These are phyloP conservation scores for Andrena bucephala DNA, from an alignment of 2,888 invertebrate genomes.

Conservation along the genomic window DNA sequence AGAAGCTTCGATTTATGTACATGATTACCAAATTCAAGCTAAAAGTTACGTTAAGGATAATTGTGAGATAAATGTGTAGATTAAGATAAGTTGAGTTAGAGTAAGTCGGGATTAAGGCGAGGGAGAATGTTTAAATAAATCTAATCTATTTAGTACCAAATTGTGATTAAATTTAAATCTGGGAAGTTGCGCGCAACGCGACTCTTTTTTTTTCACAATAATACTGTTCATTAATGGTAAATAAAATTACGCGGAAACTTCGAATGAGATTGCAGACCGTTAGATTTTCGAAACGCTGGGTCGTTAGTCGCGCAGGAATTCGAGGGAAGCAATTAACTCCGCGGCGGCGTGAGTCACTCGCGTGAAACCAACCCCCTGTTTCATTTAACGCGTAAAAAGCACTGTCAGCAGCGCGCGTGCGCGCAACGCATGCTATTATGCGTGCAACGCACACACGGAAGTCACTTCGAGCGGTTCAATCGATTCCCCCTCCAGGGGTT, in stretches of 20 bases:
- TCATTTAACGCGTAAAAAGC: conserved; percentile 19
- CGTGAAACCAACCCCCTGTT: conserved; percentile 30
- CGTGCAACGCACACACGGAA: conserved; percentile 34
- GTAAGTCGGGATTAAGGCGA: no score
- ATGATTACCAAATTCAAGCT: no score
- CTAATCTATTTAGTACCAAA: no score
- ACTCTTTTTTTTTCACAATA: not conserved
- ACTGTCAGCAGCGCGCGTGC: conserved; percentile 20
- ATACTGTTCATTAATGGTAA: not conserved
- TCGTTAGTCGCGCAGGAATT: conserved; percentile 21
- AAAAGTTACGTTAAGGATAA: no score
- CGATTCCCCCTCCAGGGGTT: conserved; percentile 13
- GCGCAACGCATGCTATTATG: not conserved
- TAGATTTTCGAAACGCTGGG: not conserved
- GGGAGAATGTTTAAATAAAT: no score
- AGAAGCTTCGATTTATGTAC: not conserved
- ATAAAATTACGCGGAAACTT: not conserved
- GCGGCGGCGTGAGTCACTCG: conserved; percentile 25
- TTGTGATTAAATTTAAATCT: no score
- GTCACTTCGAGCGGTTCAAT: conserved; percentile 30
- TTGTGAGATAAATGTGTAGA: no score
- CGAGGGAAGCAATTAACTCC: conserved; percentile 3
- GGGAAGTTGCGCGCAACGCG: no score
- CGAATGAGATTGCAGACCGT: not conserved
- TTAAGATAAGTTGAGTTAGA: no score